A percentile compares a stretch with the other conserved stretches of the same genome.
Evolutionary conservation across 2,888 invertebrate genomes (phyloP).

Genomic region (Netelia inedita): DNA sequence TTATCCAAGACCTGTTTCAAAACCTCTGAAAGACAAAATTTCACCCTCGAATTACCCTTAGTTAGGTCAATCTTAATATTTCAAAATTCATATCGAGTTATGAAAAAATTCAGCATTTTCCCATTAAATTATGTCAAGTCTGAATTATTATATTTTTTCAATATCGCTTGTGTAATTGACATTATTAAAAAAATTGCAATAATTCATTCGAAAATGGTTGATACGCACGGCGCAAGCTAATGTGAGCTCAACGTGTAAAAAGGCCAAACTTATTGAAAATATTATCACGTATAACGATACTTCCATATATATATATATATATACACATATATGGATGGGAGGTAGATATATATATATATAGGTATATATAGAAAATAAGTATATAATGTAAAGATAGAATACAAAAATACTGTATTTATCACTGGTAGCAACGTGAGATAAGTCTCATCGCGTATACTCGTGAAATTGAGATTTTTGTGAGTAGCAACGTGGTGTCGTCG

Average conservation of each 20-base stretch:
- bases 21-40: conserved; percentile 89
- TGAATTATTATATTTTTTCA: too few relatives aligned
- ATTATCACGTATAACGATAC: too few relatives aligned
- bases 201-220: too few relatives aligned
- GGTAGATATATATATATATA: too few relatives aligned
- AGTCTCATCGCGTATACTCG: not conserved
- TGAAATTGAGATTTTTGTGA: not conserved
- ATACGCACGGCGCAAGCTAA: too few relatives aligned
- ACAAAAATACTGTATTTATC: not conserved
- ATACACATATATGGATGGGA: too few relatives aligned
- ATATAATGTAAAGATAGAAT: not conserved
- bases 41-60: not conserved
- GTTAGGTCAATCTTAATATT: not conserved
- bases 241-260: too few relatives aligned
- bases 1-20: conserved; percentile 95
- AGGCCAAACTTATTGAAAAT: too few relatives aligned
- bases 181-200: too few relatives aligned
- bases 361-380: not conserved
- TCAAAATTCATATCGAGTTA: not conserved
- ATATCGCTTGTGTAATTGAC: too few relatives aligned
- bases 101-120: not conserved
- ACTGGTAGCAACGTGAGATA: not conserved
- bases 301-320: too few relatives aligned
- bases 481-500: not conserved
- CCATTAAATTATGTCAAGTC: too few relatives aligned